Evolutionary conservation across 2,113 vertebrate genomes (phyloP), one percentile per base, ranked within the genome.

Genomic region (Phaetusa simplex): DNA sequence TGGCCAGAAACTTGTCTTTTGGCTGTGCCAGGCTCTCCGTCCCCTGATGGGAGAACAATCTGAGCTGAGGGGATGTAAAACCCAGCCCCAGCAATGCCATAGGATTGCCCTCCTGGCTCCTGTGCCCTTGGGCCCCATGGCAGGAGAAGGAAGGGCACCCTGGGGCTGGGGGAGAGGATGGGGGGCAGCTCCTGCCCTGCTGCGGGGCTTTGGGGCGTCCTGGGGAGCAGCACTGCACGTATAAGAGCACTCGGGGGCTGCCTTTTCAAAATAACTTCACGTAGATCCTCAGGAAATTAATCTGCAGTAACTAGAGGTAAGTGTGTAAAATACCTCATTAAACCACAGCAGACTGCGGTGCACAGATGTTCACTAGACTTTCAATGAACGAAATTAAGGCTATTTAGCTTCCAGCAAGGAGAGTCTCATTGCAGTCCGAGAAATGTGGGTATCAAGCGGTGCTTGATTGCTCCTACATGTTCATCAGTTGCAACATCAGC

Each of bases 271-370:
- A 86, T 27, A 40, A 27, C 9, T 72, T 85, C 6, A 11, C 5
- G 8, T 34, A 45, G 8, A 7, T 61, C 34, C 62, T 72, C 56
- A 76, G 83, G 81, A 93, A 89, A 84, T 53, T 36, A 74, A 78
- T 82, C 49, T 2, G 2, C 34, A 38, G 71, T 79, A 91, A 84
- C 40, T 62, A 58, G 38, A 56, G 69, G 19, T 29, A 36, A 86
- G 52, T 19, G 66, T 72, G 74, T 82, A 62, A 95, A 95, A 65
- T 30, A 82, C 83, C 49, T 94, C 58, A 42, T 95, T 82, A 93
- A 93, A 73, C 26, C 30, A 12, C 65, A 86, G 77, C 40, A 79
- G 32, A 36, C 52, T 40, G 34, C 0, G 0, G 58, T 9, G 16
- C 43, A 18, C 56, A 58, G 74, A 72, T 34, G 20, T 55, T 82